These are phyloP conservation scores for Mercenaria mercenaria DNA, from an alignment of 1,140 invertebrate species.

Conservation along the genomic window DNA sequence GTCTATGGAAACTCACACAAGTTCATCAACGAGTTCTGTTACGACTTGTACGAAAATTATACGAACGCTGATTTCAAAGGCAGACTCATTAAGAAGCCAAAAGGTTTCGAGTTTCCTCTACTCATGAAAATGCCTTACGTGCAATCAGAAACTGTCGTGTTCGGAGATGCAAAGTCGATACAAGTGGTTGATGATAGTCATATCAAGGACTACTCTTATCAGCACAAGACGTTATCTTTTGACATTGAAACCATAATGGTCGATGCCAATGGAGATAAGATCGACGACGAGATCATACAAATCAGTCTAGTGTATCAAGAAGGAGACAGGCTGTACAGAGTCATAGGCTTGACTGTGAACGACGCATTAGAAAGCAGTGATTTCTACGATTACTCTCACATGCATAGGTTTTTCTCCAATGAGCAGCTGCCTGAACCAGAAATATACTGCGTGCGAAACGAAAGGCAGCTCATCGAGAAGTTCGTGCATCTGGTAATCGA, in stretches of 20 bases:
- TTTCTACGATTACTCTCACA: too few relatives aligned
- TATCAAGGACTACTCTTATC: not conserved
- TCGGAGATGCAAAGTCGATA: not conserved
- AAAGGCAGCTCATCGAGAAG: not conserved
- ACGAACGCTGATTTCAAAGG: not conserved
- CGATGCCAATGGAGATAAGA: not conserved
- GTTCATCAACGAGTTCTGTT: not conserved
- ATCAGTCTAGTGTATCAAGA: not conserved
- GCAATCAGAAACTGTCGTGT: not conserved
- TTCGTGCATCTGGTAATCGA: not conserved
- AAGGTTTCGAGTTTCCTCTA: not conserved
- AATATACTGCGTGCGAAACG: not conserved
- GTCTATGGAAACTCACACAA: too few relatives aligned
- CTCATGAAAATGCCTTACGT: not conserved
- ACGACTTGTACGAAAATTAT: not conserved
- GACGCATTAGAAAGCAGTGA: too few relatives aligned
- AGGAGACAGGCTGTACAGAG: not conserved
- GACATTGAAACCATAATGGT: not conserved
- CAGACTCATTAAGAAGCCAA: not conserved
- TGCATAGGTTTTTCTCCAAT: not conserved
- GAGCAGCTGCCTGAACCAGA: not conserved
- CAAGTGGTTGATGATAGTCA: not conserved
- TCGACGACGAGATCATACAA: not conserved
- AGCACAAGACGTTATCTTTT: not conserved
- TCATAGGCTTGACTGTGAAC: not conserved